Conservation (phyloP, 2,113 vertebrate genomes). For the Capreolus pygargus region DNA sequence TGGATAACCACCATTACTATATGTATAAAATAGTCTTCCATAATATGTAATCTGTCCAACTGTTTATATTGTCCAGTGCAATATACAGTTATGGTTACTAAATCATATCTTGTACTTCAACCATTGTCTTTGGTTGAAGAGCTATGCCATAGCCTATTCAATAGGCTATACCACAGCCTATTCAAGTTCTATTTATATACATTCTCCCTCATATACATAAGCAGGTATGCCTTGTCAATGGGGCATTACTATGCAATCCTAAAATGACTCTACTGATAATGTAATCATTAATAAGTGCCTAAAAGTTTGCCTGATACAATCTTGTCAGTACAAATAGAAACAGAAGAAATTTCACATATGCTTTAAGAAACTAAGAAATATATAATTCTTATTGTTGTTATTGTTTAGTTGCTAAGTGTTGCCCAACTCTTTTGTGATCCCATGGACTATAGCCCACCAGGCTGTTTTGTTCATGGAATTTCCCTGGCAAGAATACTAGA, state of each 20-base stretch:
- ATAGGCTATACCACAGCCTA: background rate
- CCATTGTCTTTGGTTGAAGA: background rate
- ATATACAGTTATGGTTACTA: too few relatives aligned
- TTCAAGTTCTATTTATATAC: background rate
- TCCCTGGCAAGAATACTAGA: background rate
- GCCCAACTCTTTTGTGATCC: background rate
- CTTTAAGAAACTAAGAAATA: background rate
- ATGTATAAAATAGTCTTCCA: background rate
- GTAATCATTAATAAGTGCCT: background rate
- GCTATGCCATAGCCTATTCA: background rate
- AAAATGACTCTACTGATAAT: background rate
- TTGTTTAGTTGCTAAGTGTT: background rate
- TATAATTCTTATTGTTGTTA: background rate
- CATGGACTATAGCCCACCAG: background rate
- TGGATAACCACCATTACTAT: background rate
- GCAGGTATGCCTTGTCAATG: background rate
- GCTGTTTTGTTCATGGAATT: background rate
- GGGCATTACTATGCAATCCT: background rate
- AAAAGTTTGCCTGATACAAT: background rate
- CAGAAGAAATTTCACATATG: background rate
- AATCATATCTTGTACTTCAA: background rate
- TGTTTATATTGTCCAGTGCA: background rate
- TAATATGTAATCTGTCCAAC: background rate
- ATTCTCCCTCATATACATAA: background rate
- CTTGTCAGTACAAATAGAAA: background rate